Base-by-base conservation (phyloP, 2,888 invertebrate genomes). In the Drosophila atripex region DNA sequence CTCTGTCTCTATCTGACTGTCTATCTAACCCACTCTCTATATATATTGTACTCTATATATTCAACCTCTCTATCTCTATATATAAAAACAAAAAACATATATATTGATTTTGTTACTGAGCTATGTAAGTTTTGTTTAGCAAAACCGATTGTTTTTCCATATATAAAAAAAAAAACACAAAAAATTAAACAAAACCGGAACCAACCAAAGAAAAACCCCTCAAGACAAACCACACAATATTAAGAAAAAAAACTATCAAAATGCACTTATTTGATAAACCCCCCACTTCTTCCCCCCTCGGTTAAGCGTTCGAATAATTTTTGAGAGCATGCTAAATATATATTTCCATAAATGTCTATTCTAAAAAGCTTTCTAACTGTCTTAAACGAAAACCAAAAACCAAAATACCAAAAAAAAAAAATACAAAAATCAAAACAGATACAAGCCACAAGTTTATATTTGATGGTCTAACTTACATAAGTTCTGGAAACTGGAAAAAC, bases 291-390 rank as follows among this genome's bases (percentile, higher is more conserved):
- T 71, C 78, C 68, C 72, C 76, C 76, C 75, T 83, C 59, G 75
- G 78, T 80, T 88, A 88, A 89, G 76, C 64, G 89, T 88, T 88
- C 75, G 66, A 87, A 88, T 82, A 88, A 78, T 80, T 86, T 88
- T 89, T 89, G 85, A 89, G 80, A 85, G 88, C 88, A 88, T 88
- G 88, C 88, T 85, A 85, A 80, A 80, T 77, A 84, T 88, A 88
- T 77, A 85, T 85, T 89, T 88, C 79, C 79, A 82, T 88, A 88
- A 89, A 84, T 88, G 88, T 88, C 88, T 88, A 86, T 85, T 80
- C 76, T 89, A 87, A 89, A 76, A 73, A 79, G 78, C 80, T 86
- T 84, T 77, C 82, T 76, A 76, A 84, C 79, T 75, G 80, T 75
- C 75, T 47, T 71, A 59, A 61, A 60, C 23, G 38, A 60, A 72